These are phyloP conservation scores for Lasius fuliginosus DNA, from an alignment of 2,888 invertebrate genomes.

Conservation along the genomic window DNA sequence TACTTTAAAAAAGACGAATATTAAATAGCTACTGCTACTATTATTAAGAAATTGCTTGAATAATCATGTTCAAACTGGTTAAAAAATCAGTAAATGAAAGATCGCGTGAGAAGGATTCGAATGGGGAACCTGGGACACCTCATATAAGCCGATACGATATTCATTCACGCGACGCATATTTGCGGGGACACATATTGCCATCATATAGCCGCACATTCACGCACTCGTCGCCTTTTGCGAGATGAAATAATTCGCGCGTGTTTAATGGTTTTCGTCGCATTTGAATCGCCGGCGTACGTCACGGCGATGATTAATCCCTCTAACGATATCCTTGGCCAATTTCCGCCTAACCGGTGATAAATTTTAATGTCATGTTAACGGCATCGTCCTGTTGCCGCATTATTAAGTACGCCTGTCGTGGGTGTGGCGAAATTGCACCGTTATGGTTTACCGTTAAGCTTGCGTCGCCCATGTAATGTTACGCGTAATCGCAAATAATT, in stretches of 20 bases:
- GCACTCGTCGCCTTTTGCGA: conserved; percentile 7
- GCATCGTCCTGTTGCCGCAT: conserved; percentile 56
- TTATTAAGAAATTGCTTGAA: neutral
- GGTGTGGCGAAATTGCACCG: conserved; percentile 57
- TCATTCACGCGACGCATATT: neutral
- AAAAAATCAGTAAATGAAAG: neutral
- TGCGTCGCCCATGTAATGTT: conserved; percentile 53
- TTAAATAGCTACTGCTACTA: neutral
- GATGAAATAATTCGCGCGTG: conserved; percentile 61
- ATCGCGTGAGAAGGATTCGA: neutral
- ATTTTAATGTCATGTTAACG: conserved; percentile 76
- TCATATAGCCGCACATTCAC: neutral
- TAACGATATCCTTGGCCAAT: conserved; percentile 75
- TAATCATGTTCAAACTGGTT: neutral
- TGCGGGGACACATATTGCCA: neutral
- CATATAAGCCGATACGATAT: neutral
- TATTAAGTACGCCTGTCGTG: conserved; percentile 67
- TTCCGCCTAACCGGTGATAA: conserved; percentile 74
- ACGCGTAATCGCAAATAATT: conserved; percentile 57
- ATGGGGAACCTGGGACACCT: neutral
- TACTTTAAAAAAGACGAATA: neutral
- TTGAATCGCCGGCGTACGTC: conserved; percentile 46
- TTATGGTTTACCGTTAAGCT: conserved; percentile 62
- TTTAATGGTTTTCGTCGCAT: conserved; percentile 64
- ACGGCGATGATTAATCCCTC: conserved; percentile 65